phyloP scores from a whole-genome alignment of 2,888 invertebrate genomes.

The Calephelis perditalis region DNA sequence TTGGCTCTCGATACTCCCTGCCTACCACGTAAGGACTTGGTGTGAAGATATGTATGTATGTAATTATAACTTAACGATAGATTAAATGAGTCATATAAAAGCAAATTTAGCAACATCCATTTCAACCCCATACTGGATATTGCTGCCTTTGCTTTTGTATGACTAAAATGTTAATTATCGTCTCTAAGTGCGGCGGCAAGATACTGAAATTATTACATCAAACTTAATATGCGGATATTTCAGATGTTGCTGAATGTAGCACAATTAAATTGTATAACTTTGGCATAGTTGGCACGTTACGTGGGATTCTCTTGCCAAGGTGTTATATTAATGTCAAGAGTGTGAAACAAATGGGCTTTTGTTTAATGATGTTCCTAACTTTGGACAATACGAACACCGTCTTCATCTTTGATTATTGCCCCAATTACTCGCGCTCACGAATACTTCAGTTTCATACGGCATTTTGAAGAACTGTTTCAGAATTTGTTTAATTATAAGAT shows the following conservation, averaged over 20 bases:
- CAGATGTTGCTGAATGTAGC: slow-evolving; percentile 15
- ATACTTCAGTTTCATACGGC: slow-evolving; percentile 6
- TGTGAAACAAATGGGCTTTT: slow-evolving; percentile 16
- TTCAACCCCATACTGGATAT: too few relatives aligned
- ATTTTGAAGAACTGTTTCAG: background rate
- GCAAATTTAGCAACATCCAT: too few relatives aligned
- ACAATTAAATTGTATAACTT: slow-evolving; percentile 26
- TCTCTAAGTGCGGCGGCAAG: too few relatives aligned
- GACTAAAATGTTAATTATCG: too few relatives aligned
- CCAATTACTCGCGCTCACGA: background rate
- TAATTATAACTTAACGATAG: too few relatives aligned
- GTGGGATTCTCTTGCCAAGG: slow-evolving; percentile 24
- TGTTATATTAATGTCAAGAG: slow-evolving; percentile 22
- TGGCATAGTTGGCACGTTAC: slow-evolving; percentile 27
- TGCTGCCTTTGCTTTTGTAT: too few relatives aligned
- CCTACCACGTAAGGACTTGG: too few relatives aligned
- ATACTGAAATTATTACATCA: background rate
- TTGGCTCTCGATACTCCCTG: too few relatives aligned
- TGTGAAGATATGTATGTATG: too few relatives aligned
- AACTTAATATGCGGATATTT: slow-evolving; percentile 6
- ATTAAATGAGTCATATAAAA: too few relatives aligned
- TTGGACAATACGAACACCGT: slow-evolving; percentile 9
- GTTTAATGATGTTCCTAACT: background rate
- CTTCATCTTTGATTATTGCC: background rate
- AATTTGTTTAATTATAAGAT: background rate